A percentile compares a stretch with the other conserved stretches of the same genome.
Conservation (phyloP, 2,797 vertebrate species). For the Alca torda region DNA sequence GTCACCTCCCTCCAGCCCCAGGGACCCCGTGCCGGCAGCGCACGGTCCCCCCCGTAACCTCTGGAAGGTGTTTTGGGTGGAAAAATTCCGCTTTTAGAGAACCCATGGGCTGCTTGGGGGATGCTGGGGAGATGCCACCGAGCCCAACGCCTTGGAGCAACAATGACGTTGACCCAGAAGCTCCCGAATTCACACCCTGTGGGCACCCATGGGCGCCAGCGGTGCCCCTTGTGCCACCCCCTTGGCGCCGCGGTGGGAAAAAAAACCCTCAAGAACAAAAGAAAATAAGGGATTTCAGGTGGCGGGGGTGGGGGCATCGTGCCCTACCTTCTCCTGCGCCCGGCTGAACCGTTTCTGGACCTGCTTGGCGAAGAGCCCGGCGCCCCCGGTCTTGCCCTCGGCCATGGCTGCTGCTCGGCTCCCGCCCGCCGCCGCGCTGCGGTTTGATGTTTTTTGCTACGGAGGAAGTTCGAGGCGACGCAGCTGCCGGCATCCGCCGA, state of each 20-base stretch:
- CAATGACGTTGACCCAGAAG: rapidly evolving
- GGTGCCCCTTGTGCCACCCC: rapidly evolving
- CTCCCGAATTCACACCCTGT: rapidly evolving
- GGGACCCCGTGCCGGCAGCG: rapidly evolving
- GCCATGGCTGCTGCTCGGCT: slow-evolving; percentile 79
- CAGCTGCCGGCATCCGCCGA: slow-evolving; percentile 60
- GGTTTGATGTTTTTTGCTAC: neutral
- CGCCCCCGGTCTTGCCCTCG: slow-evolving; percentile 84
- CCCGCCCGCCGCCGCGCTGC: neutral
- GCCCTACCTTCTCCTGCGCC: slow-evolving; percentile 90
- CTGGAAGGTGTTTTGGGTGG: rapidly evolving
- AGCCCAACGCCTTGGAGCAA: neutral
- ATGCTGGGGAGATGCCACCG: neutral
- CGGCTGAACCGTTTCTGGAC: slow-evolving; percentile 90
- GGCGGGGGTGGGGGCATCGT: neutral
- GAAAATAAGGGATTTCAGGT: neutral
- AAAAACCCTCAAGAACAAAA: no score
- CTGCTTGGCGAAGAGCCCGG: slow-evolving; percentile 88
- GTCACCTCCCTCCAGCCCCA: rapidly evolving
- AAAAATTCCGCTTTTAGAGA: neutral
- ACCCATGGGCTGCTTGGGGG: rapidly evolving
- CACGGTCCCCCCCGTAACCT: rapidly evolving
- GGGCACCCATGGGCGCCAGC: rapidly evolving
- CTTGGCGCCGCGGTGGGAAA: rapidly evolving
- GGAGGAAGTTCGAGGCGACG: slow-evolving; percentile 68